phyloP scores from a whole-genome alignment of 2,888 invertebrate species.

The Leistus spinibarbis region DNA sequence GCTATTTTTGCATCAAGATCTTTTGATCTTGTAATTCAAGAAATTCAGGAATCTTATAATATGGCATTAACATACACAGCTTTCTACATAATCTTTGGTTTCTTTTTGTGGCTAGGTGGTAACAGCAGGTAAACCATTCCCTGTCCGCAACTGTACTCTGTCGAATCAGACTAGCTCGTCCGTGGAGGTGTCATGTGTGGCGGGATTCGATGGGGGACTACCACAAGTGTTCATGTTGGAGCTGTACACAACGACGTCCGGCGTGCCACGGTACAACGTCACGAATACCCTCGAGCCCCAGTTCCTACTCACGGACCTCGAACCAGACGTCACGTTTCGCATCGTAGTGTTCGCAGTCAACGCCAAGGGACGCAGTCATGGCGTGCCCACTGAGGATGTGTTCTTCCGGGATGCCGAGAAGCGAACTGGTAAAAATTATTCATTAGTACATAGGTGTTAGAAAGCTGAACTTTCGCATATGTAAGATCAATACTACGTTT shows the following conservation, averaged over 20 bases:
- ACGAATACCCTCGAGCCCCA: constrained; percentile 67
- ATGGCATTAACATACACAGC: too few species aligned
- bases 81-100: too few species aligned
- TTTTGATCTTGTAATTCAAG: too few species aligned
- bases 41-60: too few species aligned
- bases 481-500: too few species aligned
- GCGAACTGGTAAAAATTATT: constrained; percentile 74
- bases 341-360: constrained; percentile 80
- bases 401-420: constrained; percentile 81
- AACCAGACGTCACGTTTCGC: constrained; percentile 79
- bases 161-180: constrained; percentile 85
- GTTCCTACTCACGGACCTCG: constrained; percentile 79
- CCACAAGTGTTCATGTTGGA: constrained; percentile 86
- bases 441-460: too few species aligned
- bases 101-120: constrained; percentile 26
- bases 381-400: constrained; percentile 75
- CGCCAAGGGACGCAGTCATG: constrained; percentile 79
- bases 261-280: constrained; percentile 64
- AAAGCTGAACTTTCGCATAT: too few species aligned
- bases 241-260: constrained; percentile 64
- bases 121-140: constrained; percentile 68
- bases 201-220: constrained; percentile 88
- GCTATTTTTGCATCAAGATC: too few species aligned
- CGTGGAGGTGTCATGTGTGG: constrained; percentile 76
- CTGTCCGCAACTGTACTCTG: constrained; percentile 83